Evolutionary conservation across 2,888 invertebrate genomes (phyloP), one percentile per base, ranked within the genome.

Genomic region (Folsomia manolachei): DNA sequence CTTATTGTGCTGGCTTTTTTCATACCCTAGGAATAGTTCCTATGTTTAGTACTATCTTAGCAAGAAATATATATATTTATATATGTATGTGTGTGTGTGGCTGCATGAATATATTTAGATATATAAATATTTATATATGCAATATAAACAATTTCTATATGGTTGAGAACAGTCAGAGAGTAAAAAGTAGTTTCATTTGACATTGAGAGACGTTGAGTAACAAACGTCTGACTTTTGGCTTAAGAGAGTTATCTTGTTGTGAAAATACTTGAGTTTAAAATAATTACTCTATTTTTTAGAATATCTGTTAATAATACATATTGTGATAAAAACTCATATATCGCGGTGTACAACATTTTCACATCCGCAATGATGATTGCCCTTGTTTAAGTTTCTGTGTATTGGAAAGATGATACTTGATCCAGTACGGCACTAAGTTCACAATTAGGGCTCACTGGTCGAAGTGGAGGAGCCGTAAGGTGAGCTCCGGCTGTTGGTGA

Each of bases 351-450:
- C n/a, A 53, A 67, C 53, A 67, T 67, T 56, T 56, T 14, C 14
- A 14, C 14, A 39, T 39, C 39, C 14, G 39, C 39, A 39, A 39
- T 39, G 39, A 14, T 67, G 67, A 67, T 67, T 67, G 67, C 67
- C 67, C n/a, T 67, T 24, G 60, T 52, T 75, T 77, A 81, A 27
- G 80, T 77, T 72, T 79, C 80, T 27, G 79, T 75, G 71, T 81
- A 81, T 67, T 81, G 80, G 75, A 80, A 81, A 67, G 81, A 79
- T 23, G 62, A 24, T 11, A 62, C 62, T 71, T 81, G 81, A 71
- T 81, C 81, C 73, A 81, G 65, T 21, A 81, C 81, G 27, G 79
- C 79, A 74, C 79, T 81, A 56, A 81, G 72, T 71, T 79, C 79
- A 70, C 80, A 80, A 70, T 78, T 78, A 53, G 79, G 81, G 72